Conservation (phyloP, 2,113 vertebrate species). For the Gopherus flavomarginatus region DNA sequence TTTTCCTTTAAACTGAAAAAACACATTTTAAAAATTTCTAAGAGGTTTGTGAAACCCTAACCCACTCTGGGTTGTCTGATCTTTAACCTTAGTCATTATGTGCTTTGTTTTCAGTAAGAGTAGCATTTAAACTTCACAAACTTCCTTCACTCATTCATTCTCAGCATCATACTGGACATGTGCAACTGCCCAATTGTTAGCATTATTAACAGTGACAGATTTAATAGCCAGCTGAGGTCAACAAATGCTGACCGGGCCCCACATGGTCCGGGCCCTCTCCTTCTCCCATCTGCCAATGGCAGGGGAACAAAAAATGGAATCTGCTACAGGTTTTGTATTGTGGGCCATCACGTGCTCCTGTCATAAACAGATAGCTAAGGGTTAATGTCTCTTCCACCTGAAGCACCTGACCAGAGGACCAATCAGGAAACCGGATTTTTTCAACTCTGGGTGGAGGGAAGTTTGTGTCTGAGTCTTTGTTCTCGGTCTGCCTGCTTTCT, state of each 20-base stretch:
- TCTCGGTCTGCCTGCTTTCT: no score
- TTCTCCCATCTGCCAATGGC: not conserved
- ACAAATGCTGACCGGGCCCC: not conserved
- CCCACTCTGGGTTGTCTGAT: slow-evolving; percentile 59
- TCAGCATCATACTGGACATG: not conserved
- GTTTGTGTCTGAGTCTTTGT: no score
- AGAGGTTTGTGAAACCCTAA: slow-evolving; percentile 42
- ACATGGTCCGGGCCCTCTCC: not conserved
- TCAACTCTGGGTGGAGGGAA: no score
- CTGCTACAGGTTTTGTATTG: no score
- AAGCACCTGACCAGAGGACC: no score
- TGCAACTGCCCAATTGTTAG: not conserved
- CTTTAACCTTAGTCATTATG: slow-evolving; percentile 54
- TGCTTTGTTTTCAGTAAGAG: slow-evolving; percentile 57
- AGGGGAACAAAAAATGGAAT: no score
- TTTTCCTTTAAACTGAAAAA: slow-evolving; percentile 60
- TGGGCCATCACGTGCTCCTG: not conserved
- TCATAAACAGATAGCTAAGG: no score
- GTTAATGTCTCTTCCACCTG: no score
- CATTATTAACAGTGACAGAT: not conserved
- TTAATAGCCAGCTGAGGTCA: not conserved
- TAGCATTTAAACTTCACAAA: slow-evolving; percentile 34
- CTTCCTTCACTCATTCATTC: slow-evolving; percentile 6
- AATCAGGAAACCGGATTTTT: no score
- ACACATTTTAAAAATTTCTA: not conserved